Base-by-base conservation (phyloP, 2,888 invertebrate species). In the Ochropleura leucogaster region DNA sequence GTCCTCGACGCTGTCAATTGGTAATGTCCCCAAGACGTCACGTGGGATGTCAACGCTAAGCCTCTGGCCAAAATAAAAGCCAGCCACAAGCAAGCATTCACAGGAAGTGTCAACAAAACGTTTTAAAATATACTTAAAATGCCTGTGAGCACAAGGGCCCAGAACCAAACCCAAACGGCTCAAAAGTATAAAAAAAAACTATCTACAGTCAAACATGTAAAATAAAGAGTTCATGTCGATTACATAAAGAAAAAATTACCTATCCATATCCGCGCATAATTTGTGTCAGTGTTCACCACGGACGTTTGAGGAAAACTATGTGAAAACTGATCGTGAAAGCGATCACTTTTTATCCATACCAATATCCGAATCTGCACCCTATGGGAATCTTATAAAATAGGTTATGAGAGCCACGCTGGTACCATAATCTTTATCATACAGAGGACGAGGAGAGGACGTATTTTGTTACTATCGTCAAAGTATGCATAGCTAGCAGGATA, bases 291-390 rank as follows among this genome's bases (percentile, higher is more conserved):
- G 18, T 46, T 44, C n/a, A 60, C 8, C 30, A 30, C 30, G 30
- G 1, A 47, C 49, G 57, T 63, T 68, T n/a, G 14, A 44, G 42
- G 57, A 63, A 72, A 64, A n/a, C 30, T 40, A 47, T 64, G 46
- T 59, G 63, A 51, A 46, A 79, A 80, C 14, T 47, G n/a, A 46
- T 59, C n/a, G 10, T 80, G 20, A 42, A 60, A 49, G 4, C 49
- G 49, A 49, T 49, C 42, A 49, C 18, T 60, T 77, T 76, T 63
- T 79, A 72, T 59, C n/a, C 30, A 64, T n/a, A 16, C 18, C 4
- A 16, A 30, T 49, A 57, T 55, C 3, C 30, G n/a, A 6, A 44
- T 40, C 5, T 12, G 4, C 40, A 64, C 14, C 51, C 40, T 40
- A 20, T 12, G 14, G 14, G 40, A 72, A 60, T 30, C 3, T n/a